phyloP scores from a whole-genome alignment of 1,140 invertebrate species.

The Mesaphorura yosii region DNA sequence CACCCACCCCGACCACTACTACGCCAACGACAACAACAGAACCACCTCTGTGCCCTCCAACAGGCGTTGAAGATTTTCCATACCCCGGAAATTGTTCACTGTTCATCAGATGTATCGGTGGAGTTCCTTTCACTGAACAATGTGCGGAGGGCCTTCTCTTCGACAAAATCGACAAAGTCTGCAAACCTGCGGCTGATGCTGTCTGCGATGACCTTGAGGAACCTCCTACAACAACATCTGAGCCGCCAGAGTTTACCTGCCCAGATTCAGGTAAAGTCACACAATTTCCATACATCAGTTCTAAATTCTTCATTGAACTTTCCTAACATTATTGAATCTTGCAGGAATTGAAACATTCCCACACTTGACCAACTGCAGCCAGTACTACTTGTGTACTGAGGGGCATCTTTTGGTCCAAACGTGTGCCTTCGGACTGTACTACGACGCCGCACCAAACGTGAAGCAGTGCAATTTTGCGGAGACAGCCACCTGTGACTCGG shows the following conservation, averaged over 20 bases:
- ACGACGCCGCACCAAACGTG: not conserved
- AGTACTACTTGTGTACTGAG: not conserved
- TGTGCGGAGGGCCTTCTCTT: constrained; percentile 7
- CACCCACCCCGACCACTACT: not conserved
- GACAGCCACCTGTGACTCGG: not conserved
- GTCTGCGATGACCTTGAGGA: not conserved
- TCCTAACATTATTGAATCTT: not conserved
- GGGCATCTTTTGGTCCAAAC: not conserved
- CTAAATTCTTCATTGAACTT: not conserved
- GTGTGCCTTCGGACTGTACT: not conserved
- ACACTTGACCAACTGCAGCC: not conserved
- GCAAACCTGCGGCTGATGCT: not conserved
- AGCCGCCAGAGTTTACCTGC: not conserved
- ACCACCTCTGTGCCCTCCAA: not conserved
- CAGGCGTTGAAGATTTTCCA: not conserved
- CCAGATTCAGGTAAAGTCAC: not conserved
- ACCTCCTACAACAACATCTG: not conserved
- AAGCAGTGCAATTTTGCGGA: not conserved
- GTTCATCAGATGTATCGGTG: constrained; percentile 5
- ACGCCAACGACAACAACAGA: not conserved
- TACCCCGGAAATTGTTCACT: constrained; percentile 4
- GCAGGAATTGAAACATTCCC: no score
- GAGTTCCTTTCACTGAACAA: not conserved
- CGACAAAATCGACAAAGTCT: not conserved
- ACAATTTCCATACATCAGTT: not conserved